Percentiles rank a stretch among this genome's conserved stretches.
phyloP scores from a whole-genome alignment of 1,140 invertebrate species.

The Agraylea sexmaculata region DNA sequence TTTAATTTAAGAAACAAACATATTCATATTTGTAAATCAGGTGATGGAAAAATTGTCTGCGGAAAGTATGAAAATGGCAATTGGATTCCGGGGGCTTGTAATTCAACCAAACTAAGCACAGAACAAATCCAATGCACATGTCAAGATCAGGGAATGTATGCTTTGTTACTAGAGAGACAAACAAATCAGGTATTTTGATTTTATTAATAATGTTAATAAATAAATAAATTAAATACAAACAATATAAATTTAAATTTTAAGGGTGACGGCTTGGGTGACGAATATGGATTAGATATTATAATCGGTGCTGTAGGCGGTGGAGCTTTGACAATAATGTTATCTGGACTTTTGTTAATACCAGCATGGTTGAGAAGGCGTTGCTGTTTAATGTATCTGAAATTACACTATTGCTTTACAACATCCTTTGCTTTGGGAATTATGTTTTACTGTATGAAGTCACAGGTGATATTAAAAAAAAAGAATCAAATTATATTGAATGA shows the following conservation, averaged over 20 bases:
- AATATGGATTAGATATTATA: conserved; percentile 39
- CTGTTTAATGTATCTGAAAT: conserved; percentile 52
- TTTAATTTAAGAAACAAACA: too few species aligned
- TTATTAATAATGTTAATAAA: not conserved
- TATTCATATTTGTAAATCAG: conserved; percentile 6
- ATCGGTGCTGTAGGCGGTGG: conserved; percentile 48
- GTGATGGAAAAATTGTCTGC: conserved; percentile 15
- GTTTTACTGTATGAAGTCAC: conserved; percentile 27
- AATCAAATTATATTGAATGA: conserved; percentile 31
- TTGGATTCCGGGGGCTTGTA: conserved; percentile 13
- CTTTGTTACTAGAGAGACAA: conserved; percentile 15
- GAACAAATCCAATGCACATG: conserved; percentile 18
- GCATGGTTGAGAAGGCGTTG: conserved; percentile 48
- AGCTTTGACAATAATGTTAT: conserved; percentile 42
- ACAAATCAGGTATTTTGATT: conserved; percentile 13
- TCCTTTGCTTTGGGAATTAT: conserved; percentile 49
- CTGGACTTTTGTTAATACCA: conserved; percentile 38
- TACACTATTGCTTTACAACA: conserved; percentile 50
- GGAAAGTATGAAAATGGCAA: conserved; percentile 14
- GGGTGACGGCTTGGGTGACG: conserved; percentile 1
- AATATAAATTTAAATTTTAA: not conserved
- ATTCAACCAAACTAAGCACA: not conserved
- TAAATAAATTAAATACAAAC: not conserved
- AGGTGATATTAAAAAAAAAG: conserved; percentile 24
- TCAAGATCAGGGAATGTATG: conserved; percentile 18